A percentile compares a stretch with the other conserved stretches of the same genome.
phyloP scores from a whole-genome alignment of 2,888 invertebrate species.

The Idaea straminata region DNA sequence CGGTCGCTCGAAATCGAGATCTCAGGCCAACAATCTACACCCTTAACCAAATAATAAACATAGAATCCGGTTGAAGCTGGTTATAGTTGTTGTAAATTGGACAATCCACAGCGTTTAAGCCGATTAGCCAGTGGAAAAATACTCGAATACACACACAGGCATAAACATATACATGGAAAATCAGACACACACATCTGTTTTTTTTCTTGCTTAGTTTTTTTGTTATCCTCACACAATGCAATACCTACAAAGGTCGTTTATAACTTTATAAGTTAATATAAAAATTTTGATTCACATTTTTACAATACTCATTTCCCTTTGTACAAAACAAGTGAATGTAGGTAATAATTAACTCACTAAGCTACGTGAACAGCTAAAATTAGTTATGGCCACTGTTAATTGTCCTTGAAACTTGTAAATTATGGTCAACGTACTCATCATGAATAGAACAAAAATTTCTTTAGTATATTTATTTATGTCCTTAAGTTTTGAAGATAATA shows the following conservation, averaged over 20 bases:
- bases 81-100: slow-evolving; percentile 7
- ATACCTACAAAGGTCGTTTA: too few relatives aligned
- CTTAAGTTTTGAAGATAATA: too few relatives aligned
- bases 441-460: background rate
- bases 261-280: too few relatives aligned
- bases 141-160: slow-evolving; percentile 6
- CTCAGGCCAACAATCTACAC: too few relatives aligned
- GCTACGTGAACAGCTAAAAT: background rate
- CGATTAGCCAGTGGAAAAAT: slow-evolving; percentile 10
- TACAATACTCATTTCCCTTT: too few relatives aligned
- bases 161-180: background rate
- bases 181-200: background rate
- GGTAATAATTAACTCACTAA: background rate
- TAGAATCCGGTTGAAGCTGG: slow-evolving; percentile 21
- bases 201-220: background rate
- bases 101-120: background rate
- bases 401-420: background rate
- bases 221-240: too few relatives aligned
- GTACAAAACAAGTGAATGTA: background rate
- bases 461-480: background rate
- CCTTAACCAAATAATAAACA: slow-evolving; percentile 19
- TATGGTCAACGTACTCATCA: background rate
- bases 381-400: background rate
- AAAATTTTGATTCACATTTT: too few relatives aligned
- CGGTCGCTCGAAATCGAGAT: too few relatives aligned